These are phyloP conservation scores for Elgaria multicarinata DNA, from an alignment of 2,113 vertebrate genomes.

Conservation along the genomic window DNA sequence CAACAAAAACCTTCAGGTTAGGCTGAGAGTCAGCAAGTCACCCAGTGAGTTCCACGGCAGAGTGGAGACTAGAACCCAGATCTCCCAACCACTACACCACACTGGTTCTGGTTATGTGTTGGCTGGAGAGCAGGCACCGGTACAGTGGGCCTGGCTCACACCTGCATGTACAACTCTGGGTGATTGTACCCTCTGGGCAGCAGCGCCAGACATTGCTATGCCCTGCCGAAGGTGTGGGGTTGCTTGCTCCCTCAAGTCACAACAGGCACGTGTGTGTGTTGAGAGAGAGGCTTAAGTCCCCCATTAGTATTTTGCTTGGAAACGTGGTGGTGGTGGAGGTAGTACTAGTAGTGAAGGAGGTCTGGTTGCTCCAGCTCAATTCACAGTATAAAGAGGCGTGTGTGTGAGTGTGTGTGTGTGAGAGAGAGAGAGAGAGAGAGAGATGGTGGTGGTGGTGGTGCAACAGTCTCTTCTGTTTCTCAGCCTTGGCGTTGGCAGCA, in stretches of 20 bases:
- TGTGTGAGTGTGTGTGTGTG: too few species aligned
- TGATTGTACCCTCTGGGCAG: background rate
- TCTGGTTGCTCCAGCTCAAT: background rate
- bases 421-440: too few species aligned
- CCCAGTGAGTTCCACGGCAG: too few species aligned
- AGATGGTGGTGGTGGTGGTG: background rate
- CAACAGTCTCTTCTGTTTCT: background rate
- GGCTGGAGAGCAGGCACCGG: background rate
- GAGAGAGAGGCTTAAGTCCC: background rate
- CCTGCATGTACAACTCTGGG: background rate
- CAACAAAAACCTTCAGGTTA: too few species aligned
- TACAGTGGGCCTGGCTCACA: background rate
- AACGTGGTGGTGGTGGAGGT: background rate
- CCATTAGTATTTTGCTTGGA: background rate
- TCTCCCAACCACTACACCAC: too few species aligned
- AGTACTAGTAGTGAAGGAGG: background rate
- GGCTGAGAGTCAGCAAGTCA: too few species aligned
- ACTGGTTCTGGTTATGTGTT: background rate
- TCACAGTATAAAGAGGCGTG: background rate
- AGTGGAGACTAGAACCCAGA: too few species aligned
- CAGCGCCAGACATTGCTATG: background rate
- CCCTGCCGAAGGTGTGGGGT: background rate
- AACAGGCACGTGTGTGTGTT: background rate
- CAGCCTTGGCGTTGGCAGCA: background rate
- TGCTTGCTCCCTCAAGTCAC: background rate